Evolutionary conservation across 2,797 vertebrate genomes (phyloP), one percentile per base, ranked within the genome.

Genomic region (Toxotes lorentzi): DNA sequence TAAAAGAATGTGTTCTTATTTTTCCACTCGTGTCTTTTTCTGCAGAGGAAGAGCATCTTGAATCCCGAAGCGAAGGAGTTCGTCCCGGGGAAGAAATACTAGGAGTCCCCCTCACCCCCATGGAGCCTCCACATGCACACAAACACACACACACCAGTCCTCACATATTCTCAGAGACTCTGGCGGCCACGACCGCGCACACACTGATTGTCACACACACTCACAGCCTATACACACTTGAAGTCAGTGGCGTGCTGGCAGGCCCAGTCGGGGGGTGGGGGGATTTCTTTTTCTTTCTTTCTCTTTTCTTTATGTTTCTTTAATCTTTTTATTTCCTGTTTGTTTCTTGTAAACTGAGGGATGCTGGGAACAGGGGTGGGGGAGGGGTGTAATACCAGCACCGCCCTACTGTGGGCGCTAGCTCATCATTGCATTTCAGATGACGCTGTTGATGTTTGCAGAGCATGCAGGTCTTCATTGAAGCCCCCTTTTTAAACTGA

Each of bases 51-150:
- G 96, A 99, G 98, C 95, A 96, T 95, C 89, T 96, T 99, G 95
- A 99, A 99, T 86, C 98, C 98, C 0, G 97, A 99, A 70, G 98
- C 98, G 61, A 99, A 99, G 97, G 98, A 99, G 93, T 99, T 99
- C 53, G 93, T 99, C 86, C 98, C 98, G 1, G 98, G 98, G 76
- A 97, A 98, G 95, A 99, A 99, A 95, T 99, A 99, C 95, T 99
- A 96, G 97, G 88, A 92, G 86, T 87, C 87, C 85, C 83, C 90
- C 91, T 94, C 94, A 91, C 94, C 95, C 91, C 93, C 92, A 92
- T 91, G 93, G 94, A 92, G 91, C 93, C 87, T 89, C 82, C 88
- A 90, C 89, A 84, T 91, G 72, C 69, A 56, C 76, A 72, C 59
- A 66, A 81, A 89, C 71, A 72, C 59, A 66, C 79, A 84, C 81